These are phyloP conservation scores for Lacerta bilineata DNA, from an alignment of 2,797 vertebrate genomes.

Conservation along the genomic window DNA sequence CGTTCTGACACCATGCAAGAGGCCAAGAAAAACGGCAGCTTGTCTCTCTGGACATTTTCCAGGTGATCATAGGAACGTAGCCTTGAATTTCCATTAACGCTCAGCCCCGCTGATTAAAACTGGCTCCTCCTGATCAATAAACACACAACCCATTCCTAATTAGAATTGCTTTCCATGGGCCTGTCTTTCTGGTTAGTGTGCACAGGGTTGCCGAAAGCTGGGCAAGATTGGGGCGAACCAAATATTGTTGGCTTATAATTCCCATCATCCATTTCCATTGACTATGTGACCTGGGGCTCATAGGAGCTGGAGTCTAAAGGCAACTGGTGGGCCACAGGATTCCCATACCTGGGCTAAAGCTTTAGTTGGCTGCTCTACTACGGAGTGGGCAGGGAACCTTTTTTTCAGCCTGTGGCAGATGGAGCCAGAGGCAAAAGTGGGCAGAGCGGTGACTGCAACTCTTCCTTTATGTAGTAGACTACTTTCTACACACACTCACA, in stretches of 20 bases:
- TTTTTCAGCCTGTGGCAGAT: too few relatives aligned
- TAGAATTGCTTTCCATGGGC: neutral
- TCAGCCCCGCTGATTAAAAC: neutral
- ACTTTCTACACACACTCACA: too few relatives aligned
- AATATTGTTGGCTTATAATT: neutral
- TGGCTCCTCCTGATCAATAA: neutral
- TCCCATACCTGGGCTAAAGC: neutral
- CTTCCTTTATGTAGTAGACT: too few relatives aligned
- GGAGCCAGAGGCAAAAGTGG: too few relatives aligned
- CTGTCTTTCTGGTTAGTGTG: constrained; percentile 21
- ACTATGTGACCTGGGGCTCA: neutral
- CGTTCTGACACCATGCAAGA: neutral
- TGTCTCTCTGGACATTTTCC: constrained; percentile 15
- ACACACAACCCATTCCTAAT: neutral
- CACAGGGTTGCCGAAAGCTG: neutral
- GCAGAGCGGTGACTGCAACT: too few relatives aligned
- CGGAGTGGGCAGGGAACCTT: neutral
- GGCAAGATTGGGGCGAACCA: neutral
- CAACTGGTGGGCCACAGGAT: neutral
- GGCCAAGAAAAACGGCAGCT: neutral
- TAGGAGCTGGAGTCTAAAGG: neutral
- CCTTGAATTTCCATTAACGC: constrained; percentile 12
- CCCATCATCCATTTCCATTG: neutral
- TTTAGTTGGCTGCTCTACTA: too few relatives aligned
- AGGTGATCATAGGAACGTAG: constrained; percentile 4